Conservation (phyloP, 2,888 invertebrate species). For the Teleogryllus oceanicus region DNA sequence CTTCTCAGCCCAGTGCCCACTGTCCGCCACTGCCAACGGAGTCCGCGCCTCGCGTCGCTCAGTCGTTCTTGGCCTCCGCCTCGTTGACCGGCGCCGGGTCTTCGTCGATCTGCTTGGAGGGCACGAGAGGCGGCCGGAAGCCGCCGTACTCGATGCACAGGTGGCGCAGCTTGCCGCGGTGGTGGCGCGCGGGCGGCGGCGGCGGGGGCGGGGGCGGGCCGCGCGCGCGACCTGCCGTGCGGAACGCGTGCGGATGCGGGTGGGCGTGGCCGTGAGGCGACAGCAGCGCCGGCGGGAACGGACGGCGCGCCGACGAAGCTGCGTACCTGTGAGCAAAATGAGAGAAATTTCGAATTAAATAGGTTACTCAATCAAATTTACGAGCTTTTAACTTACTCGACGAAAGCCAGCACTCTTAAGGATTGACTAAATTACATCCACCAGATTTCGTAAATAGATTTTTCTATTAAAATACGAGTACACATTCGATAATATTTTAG, state of each 20-base stretch:
- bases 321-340: not conserved
- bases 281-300: not conserved
- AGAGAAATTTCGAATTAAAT: too few relatives aligned
- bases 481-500: too few relatives aligned
- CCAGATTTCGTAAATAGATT: too few relatives aligned
- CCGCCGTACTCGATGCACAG: conserved; percentile 71
- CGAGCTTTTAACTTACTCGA: too few relatives aligned
- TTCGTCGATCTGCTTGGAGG: conserved; percentile 75
- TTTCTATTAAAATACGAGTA: too few relatives aligned
- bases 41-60: not conserved
- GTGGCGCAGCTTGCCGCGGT: conserved; percentile 47
- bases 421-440: too few relatives aligned
- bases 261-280: not conserved
- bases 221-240: not conserved
- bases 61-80: not conserved
- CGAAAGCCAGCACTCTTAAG: too few relatives aligned
- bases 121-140: conserved; percentile 76
- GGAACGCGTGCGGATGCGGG: not conserved
- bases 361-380: too few relatives aligned
- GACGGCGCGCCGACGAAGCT: not conserved
- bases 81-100: conserved; percentile 44
- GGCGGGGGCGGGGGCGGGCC: not conserved
- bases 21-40: too few relatives aligned
- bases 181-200: not conserved
- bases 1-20: too few relatives aligned